phyloP scores from a whole-genome alignment of 2,113 vertebrate species.

The Odontesthes bonariensis region DNA sequence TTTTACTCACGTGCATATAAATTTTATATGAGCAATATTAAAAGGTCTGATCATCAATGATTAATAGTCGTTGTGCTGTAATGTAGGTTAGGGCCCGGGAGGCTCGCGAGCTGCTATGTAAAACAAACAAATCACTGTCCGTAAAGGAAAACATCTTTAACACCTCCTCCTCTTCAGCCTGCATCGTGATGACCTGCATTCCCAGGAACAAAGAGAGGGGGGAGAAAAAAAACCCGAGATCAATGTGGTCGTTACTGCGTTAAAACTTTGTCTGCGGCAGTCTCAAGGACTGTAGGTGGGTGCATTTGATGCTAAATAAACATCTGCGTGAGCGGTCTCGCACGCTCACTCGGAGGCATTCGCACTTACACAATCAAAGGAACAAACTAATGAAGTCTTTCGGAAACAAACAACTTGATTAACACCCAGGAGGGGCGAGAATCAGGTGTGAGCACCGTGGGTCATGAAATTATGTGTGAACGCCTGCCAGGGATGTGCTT shows the following conservation, averaged over 20 bases:
- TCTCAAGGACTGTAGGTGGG: slow-evolving; percentile 47
- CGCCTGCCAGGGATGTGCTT: slow-evolving; percentile 44
- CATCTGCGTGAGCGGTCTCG: background rate
- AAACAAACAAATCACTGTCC: slow-evolving; percentile 78
- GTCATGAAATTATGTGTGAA: slow-evolving; percentile 73
- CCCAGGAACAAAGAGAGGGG: slow-evolving; percentile 21
- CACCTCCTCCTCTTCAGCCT: slow-evolving; percentile 32
- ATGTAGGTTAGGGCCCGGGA: slow-evolving; percentile 81
- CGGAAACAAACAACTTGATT: slow-evolving; percentile 70
- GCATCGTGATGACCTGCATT: slow-evolving; percentile 51
- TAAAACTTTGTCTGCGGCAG: slow-evolving; percentile 26
- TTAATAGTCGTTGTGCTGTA: slow-evolving; percentile 80
- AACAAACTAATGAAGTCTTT: slow-evolving; percentile 51
- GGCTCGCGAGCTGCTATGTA: slow-evolving; percentile 52
- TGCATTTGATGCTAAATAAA: slow-evolving; percentile 9
- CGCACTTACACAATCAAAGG: slow-evolving; percentile 47
- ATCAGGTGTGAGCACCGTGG: slow-evolving; percentile 68
- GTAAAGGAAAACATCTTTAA: slow-evolving; percentile 68
- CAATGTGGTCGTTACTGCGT: slow-evolving; percentile 23
- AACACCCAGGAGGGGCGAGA: slow-evolving; percentile 64
- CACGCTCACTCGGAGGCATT: slow-evolving; percentile 50
- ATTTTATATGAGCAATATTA: slow-evolving; percentile 75
- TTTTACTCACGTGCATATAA: slow-evolving; percentile 66
- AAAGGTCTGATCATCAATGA: slow-evolving; percentile 82
- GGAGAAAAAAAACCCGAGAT: slow-evolving; percentile 21